These are phyloP conservation scores for Hydrozoanthus tunicans DNA, from an alignment of 64 coral and sea anemone genomes.

Conservation along the genomic window DNA sequence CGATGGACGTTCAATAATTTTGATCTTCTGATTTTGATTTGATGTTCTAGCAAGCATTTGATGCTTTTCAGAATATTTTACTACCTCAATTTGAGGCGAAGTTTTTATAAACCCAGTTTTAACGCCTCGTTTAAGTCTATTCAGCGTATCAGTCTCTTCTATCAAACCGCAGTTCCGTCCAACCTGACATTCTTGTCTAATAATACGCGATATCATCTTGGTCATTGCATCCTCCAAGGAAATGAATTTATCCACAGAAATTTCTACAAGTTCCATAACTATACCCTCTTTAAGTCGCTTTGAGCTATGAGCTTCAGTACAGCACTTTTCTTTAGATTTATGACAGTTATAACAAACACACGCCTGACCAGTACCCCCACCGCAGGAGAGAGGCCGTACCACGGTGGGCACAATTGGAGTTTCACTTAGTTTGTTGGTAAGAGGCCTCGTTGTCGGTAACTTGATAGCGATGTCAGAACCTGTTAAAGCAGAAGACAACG, in stretches of 20 bases:
- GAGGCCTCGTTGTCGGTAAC: constrained; percentile 11
- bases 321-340: constrained; percentile 57
- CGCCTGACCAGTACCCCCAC: constrained; percentile 25
- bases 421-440: constrained; percentile 27
- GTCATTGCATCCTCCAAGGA: not conserved
- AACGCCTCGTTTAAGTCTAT: constrained; percentile 10
- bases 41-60: constrained; percentile 27
- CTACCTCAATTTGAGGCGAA: not conserved
- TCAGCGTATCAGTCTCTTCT: not conserved
- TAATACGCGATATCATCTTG: constrained; percentile 35
- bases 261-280: constrained; percentile 36
- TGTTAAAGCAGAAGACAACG: constrained; percentile 55
- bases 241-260: constrained; percentile 53
- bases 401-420: constrained; percentile 6
- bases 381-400: constrained; percentile 23
- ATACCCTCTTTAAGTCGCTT: constrained; percentile 59
- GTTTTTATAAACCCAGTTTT: constrained; percentile 3
- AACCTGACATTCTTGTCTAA: constrained; percentile 33
- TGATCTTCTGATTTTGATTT: constrained; percentile 9
- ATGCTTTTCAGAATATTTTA: constrained; percentile 2
- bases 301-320: constrained; percentile 56
- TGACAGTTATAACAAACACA: constrained; percentile 88
- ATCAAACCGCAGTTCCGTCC: not conserved
- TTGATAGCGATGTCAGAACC: constrained; percentile 39
- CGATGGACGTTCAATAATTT: constrained; percentile 1